Evolutionary conservation across 2,888 invertebrate species (phyloP), one percentile per base, ranked within the genome.

Genomic region (Hydroisotoma schaefferi): DNA sequence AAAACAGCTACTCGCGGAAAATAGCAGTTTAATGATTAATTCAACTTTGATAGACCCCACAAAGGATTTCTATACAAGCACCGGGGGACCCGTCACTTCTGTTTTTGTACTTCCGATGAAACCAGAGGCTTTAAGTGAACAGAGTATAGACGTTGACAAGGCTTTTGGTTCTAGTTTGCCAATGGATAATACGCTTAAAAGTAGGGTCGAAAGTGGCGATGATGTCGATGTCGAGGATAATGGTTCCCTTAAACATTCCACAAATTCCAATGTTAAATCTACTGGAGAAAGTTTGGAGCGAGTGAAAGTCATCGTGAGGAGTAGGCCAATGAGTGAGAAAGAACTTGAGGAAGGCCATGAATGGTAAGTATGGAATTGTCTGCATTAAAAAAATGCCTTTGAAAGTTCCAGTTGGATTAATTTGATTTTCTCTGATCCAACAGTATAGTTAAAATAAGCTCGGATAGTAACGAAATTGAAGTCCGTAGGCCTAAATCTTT

Each of bases 241-340:
- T 33, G 12, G 33, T 33, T 12, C 8, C 8, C 12, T 33, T 12
- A 33, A 33, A 33, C 8, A 33, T 33, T 10, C 33, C 8, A 33
- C 33, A 33, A 33, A 33, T 10, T n/a, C n/a, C n/a, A n/a, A n/a
- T n/a, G n/a, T n/a, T n/a, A n/a, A n/a, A 38, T 57, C 66, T 4
- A 54, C 66, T 22, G 60, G 61, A 27, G 68, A n/a, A n/a, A n/a
- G n/a, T n/a, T n/a, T 68, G 2, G 94, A 97, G 79, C 87, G 90
- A 75, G 94, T 98, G 62, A 94, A 94, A 80, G 98, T 99, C 68
- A 90, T 98, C 70, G 97, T 99, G 57, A 82, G 99, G 76, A 95
- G 97, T 80, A 86, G 99, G 57, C 99, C 99, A 38, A 85, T 99
- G 80, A 92, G 89, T 73, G 85, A 87, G 70, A 88, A 87, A 73